Conservation (phyloP, 2,113 vertebrate species). For the Peromyscus leucopus region DNA sequence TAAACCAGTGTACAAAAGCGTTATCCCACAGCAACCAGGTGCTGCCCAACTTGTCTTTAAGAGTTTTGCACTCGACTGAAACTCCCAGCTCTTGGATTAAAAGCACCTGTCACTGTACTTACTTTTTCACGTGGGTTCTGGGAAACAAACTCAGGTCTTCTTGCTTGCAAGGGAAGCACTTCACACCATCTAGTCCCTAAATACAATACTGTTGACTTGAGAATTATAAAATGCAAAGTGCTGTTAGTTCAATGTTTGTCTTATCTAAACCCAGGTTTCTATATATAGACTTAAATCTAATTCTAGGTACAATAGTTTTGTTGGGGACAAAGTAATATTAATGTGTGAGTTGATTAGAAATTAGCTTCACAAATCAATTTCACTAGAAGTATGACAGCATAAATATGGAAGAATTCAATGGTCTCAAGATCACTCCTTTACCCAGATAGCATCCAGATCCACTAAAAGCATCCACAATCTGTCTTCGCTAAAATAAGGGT, state of each 20-base stretch:
- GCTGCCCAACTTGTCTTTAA: not conserved
- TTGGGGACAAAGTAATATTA: not conserved
- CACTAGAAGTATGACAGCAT: not conserved
- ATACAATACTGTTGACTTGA: not conserved
- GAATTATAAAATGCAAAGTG: not conserved
- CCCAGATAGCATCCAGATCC: not conserved
- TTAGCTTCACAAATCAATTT: not conserved
- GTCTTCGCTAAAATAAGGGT: not conserved
- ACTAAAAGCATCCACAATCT: not conserved
- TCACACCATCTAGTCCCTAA: not conserved
- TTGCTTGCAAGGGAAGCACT: not conserved
- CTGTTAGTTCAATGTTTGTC: not conserved
- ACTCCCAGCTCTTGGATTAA: not conserved
- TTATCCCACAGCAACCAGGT: not conserved
- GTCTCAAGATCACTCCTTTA: not conserved
- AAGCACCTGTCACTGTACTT: not conserved
- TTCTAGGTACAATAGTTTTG: not conserved
- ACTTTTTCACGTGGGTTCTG: not conserved
- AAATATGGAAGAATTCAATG: not conserved
- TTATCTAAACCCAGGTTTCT: conserved; percentile 13
- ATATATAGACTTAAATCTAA: not conserved
- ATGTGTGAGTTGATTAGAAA: not conserved
- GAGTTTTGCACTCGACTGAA: not conserved
- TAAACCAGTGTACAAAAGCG: too few relatives aligned
- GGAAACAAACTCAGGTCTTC: not conserved